Conservation (phyloP, 1,140 invertebrate genomes). For the Lamellibrachia luymesi region DNA sequence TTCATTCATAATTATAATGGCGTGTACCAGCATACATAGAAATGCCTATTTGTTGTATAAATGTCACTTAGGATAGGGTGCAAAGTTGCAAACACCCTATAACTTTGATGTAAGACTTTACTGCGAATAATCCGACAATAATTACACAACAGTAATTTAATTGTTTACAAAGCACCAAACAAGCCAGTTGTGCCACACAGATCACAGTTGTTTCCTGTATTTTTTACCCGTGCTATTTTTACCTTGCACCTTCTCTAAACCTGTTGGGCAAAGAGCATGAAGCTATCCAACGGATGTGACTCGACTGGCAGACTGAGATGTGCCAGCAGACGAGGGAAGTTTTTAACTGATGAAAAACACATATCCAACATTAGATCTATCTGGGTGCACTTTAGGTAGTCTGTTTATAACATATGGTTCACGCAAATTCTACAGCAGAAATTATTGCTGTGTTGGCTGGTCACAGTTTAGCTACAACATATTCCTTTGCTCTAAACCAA, state of each 20-base stretch:
- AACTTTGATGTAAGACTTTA: too few species aligned
- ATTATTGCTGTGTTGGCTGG: neutral
- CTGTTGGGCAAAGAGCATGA: neutral
- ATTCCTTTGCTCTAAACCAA: neutral
- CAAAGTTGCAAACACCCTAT: too few species aligned
- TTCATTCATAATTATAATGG: neutral
- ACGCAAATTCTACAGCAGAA: neutral
- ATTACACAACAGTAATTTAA: neutral
- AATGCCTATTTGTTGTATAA: too few species aligned
- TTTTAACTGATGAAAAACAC: neutral
- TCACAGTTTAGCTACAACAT: neutral
- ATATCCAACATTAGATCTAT: neutral
- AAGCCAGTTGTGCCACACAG: neutral
- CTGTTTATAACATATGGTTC: neutral
- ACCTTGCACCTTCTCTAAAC: neutral
- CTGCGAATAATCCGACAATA: too few species aligned
- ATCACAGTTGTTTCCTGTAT: neutral
- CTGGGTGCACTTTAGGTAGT: neutral
- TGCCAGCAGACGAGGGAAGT: constrained; percentile 1
- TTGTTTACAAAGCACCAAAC: neutral
- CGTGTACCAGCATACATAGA: neutral
- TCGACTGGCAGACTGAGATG: neutral
- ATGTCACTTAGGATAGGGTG: too few species aligned
- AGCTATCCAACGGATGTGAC: neutral
- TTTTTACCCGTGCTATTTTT: neutral